Evolutionary conservation across 2,888 invertebrate species (phyloP), one percentile per base, ranked within the genome.

Genomic region (Hyposoter didymator): DNA sequence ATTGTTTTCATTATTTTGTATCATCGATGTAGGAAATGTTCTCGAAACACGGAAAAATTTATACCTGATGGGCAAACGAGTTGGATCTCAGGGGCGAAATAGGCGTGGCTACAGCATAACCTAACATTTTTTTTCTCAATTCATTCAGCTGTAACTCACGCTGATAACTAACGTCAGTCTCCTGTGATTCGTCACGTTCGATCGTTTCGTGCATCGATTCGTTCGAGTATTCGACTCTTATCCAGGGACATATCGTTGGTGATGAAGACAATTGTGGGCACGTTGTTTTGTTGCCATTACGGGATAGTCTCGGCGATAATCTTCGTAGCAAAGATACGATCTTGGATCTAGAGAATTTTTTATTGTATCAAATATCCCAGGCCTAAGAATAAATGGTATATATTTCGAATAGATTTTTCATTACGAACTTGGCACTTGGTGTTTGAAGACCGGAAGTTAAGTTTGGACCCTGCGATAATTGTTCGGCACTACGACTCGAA

Each of bases 191-290:
- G 55, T 90, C 92, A 43, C 89, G 88, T 17, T 28, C 49, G 49
- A 87, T 82, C 8, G 78, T 87, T 83, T 91, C 90, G 80, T 82
- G 79, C 45, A 91, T 88, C 69, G 91, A 89, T 72, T 93, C 92
- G 59, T 90, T 87, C 64, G 93, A 92, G 78, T 92, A 93, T 85
- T 93, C 93, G 19, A 93, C 92, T 86, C 91, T 92, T 62, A 93
- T 90, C 93, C 93, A 93, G 19, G 93, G 93, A 43, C 93, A 93
- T 32, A 91, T 89, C 55, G 90, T 92, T 17, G 93, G 92, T 4
- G 93, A 92, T 3, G 93, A 90, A 39, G 91, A 91, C 75, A 92
- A 69, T 5, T 92, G 28, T 22, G 45, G 22, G 91, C 45, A 32
- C 49, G 43, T 43, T 64, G 69, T 84, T 84, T 92, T 93, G 75